Evolutionary conservation across 2,797 vertebrate genomes (phyloP), one percentile per base, ranked within the genome.

Genomic region (Heteromormyrus szaboi): DNA sequence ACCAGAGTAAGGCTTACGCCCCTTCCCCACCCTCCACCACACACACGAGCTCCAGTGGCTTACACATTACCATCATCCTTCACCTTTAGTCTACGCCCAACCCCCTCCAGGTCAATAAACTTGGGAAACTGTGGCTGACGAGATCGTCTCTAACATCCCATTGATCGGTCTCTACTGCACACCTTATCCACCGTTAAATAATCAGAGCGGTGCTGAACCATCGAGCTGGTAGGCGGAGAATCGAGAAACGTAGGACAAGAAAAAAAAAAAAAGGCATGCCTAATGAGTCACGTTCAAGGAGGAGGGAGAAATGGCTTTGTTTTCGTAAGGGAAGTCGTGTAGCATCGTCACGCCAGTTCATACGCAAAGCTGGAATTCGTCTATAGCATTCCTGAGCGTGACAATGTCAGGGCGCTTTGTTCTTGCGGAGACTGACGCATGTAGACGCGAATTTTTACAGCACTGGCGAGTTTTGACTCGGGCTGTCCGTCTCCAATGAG

Each of bases 61-160:
- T 89, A 83, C 46, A 59, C 29, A 88, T 83, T 83, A 81, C 33
- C 72, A 72, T 48, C 14, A 50, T 50, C 33, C 87, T 50, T 41
- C 65, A 79, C 68, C 87, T 56, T 88, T 83, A 83, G 19, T 53
- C 72, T 44, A 2, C n/a, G 25, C 29, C 85, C 85, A 33, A 22
- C 53, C 85, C 85, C 51, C 85, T 12, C 85, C 48, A 53, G 46
- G 85, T 86, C 85, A 86, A 86, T 59, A 86, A 85, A 85, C 19
- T 86, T 62, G 54, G 85, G 19, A 37, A 37, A 53, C 4, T 0
- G 12, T 14, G 19, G 41, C 85, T 29, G 37, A 62, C 12, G 11
- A 14, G 8, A 56, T 54, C 19, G 7, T 54, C 50, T 37, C 29
- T 29, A 41, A 29, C 54, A 86, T 59, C 19, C 84, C 84, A 54